Base-by-base conservation (phyloP, 2,797 vertebrate genomes). In the Trematomus bernacchii region DNA sequence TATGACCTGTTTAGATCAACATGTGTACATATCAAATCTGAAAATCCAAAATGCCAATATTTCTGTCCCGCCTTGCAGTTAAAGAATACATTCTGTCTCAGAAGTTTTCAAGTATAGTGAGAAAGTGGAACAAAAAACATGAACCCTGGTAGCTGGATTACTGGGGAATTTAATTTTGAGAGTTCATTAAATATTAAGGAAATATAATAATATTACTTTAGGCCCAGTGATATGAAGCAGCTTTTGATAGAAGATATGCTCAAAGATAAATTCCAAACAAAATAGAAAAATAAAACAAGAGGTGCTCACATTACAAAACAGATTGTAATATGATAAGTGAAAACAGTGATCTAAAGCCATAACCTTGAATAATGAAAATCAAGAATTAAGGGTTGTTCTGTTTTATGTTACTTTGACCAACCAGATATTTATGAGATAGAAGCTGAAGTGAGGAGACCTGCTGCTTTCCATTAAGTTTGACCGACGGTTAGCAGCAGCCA, bases 401-500 rank as follows among this genome's bases (percentile, higher is more conserved):
- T 37, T 37, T 83, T 71, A 42, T 75, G 79, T 68, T 79, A 43
- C 57, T 59, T 37, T 30, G 44, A 43, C 50, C 48, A 57, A 70
- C 18, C 19, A 58, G 59, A 84, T 78, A 83, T 91, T 84, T 90
- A 90, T 73, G 71, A 84, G 78, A 53, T 70, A 6, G 14, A 79
- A 73, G 67, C 37, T 37, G 64, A 76, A 82, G 74, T 79, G 79
- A 76, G 52, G 69, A 83, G 71, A 75, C 78, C 88, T 88, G 86
- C 90, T 92, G 91, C 87, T 93, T 93, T 87, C 75, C 72, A 92
- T 93, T 93, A 93, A 61, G 47, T 73, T 48, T 93, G 90, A 94
- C 91, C 91, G 80, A 66, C 40, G 43, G 75, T 72, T 77, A 82
- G 75, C 78, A 85, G 80, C 79, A 71, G 55, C 33, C 77, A 78